Conservation (phyloP, 2,888 invertebrate species). For the Podabrus alpinus region DNA sequence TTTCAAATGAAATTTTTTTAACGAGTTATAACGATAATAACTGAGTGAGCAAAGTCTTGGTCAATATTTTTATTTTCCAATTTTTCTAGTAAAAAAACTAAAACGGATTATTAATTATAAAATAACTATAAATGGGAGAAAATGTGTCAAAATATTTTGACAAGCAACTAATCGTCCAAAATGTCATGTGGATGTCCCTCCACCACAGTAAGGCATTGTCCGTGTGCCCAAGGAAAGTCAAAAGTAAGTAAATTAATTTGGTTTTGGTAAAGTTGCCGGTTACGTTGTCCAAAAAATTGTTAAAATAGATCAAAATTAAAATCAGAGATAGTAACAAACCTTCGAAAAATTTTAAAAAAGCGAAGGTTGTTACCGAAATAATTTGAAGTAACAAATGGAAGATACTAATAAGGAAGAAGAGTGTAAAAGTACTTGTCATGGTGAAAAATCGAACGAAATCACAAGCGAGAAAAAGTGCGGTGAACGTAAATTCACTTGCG, state of each 20-base stretch:
- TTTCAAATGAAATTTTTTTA: too few species aligned
- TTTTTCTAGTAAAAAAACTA: too few species aligned
- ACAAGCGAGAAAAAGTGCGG: not conserved
- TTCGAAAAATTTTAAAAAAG: not conserved
- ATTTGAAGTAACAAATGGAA: not conserved
- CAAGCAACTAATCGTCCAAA: not conserved
- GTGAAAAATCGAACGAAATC: not conserved
- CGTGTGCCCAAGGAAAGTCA: not conserved
- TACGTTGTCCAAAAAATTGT: not conserved
- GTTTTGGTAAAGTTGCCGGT: not conserved
- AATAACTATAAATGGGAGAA: not conserved
- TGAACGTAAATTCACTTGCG: not conserved
- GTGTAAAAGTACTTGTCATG: not conserved
- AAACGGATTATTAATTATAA: too few species aligned
- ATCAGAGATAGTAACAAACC: not conserved
- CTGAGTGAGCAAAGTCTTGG: too few species aligned
- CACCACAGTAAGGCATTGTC: not conserved
- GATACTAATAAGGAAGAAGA: not conserved
- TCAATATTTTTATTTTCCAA: too few species aligned
- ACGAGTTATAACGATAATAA: too few species aligned
- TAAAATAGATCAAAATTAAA: not conserved
- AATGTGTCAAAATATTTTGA: not conserved
- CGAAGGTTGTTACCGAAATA: too few species aligned
- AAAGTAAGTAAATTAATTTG: not conserved
- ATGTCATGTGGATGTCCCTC: not conserved